A percentile compares a stretch with the other conserved stretches of the same genome.
These are phyloP conservation scores for Pyrrhia umbra DNA, from an alignment of 2,888 invertebrate genomes.

Conservation along the genomic window DNA sequence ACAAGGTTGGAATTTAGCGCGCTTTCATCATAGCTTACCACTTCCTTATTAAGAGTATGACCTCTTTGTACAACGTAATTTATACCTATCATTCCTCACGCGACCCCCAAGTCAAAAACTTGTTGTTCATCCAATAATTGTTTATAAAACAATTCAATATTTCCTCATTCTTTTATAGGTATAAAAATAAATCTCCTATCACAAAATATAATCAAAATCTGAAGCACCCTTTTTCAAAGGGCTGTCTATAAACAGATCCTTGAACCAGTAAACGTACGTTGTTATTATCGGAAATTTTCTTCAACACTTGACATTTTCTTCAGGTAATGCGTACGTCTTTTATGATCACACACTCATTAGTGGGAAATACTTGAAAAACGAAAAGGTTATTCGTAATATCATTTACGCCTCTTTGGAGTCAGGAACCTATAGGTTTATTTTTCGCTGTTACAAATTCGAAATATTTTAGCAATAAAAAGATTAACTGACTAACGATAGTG, in stretches of 20 bases:
- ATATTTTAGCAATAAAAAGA: slow-evolving; percentile 2
- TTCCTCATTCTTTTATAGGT: background rate
- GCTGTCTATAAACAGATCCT: slow-evolving; percentile 1
- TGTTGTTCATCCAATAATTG: background rate
- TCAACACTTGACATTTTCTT: slow-evolving; percentile 44
- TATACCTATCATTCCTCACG: no score
- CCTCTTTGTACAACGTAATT: no score
- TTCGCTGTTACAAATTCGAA: background rate
- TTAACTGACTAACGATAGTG: slow-evolving; percentile 4
- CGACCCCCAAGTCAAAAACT: no score
- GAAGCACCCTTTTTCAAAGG: slow-evolving; percentile 8
- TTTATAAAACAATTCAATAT: background rate
- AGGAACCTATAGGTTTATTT: slow-evolving; percentile 1
- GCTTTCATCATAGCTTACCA: no score
- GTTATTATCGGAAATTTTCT: slow-evolving; percentile 31
- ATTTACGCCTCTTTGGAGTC: slow-evolving; percentile 13
- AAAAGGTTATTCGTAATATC: slow-evolving; percentile 42
- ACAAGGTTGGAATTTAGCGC: no score
- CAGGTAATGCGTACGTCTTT: slow-evolving; percentile 19
- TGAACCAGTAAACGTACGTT: slow-evolving; percentile 29
- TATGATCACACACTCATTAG: slow-evolving; percentile 43
- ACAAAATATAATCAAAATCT: slow-evolving; percentile 28
- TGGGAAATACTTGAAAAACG: slow-evolving; percentile 23
- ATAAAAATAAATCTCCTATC: background rate
- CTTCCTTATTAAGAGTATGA: no score